These are phyloP conservation scores for Sweltsa coloradensis DNA, from an alignment of 1,140 invertebrate genomes.

Conservation along the genomic window DNA sequence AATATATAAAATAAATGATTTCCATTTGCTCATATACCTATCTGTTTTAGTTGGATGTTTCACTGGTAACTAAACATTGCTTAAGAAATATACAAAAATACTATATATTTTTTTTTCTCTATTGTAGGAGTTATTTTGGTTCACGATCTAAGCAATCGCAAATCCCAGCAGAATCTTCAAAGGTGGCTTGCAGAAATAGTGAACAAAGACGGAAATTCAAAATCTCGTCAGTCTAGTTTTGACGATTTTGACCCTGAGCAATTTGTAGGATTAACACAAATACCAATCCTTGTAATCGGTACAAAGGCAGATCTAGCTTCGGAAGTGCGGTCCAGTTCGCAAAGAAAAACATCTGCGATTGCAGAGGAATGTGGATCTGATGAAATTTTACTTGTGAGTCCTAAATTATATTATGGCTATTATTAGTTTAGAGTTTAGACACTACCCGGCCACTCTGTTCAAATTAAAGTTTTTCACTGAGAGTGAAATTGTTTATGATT, in stretches of 20 bases:
- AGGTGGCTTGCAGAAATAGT: slow-evolving; percentile 89
- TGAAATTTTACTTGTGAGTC: slow-evolving; percentile 68
- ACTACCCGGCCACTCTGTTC: too few species aligned
- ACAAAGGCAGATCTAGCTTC: slow-evolving; percentile 81
- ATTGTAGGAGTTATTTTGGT: slow-evolving; percentile 78
- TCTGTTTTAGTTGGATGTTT: too few species aligned
- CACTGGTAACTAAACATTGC: too few species aligned
- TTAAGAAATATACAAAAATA: too few species aligned
- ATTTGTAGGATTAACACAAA: slow-evolving; percentile 70
- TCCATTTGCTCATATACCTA: too few species aligned
- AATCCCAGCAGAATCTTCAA: slow-evolving; percentile 85
- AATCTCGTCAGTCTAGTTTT: slow-evolving; percentile 27
- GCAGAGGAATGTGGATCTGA: slow-evolving; percentile 88
- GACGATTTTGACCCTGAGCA: slow-evolving; percentile 83
- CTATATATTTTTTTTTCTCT: too few species aligned
- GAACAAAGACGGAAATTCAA: slow-evolving; percentile 51
- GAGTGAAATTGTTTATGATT: too few species aligned
- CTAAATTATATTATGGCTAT: too few species aligned
- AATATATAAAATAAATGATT: too few species aligned
- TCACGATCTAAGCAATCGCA: slow-evolving; percentile 91
- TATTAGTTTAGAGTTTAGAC: too few species aligned
- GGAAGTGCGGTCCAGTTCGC: slow-evolving; percentile 47
- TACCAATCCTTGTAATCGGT: slow-evolving; percentile 86
- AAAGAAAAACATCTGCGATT: slow-evolving; percentile 55
- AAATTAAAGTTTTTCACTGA: too few species aligned